Base-by-base conservation (phyloP, 1,140 invertebrate genomes). In the Adelges cooleyi region DNA sequence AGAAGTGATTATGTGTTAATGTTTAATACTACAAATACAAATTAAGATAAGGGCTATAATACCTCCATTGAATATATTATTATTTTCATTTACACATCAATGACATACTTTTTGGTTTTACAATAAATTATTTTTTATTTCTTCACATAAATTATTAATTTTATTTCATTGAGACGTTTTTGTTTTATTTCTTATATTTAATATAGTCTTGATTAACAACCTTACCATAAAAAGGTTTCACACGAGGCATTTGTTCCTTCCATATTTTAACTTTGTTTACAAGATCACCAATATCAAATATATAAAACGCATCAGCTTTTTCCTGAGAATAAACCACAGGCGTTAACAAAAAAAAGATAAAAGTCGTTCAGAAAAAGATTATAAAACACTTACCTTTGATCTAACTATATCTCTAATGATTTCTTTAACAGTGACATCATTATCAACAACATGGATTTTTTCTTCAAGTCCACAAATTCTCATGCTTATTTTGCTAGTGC, bases 221-320 rank as follows among this genome's bases (percentile, higher is more conserved):
- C 72, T 81, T 74, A 92, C 89, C 93, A 79, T 98, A 99, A 77
- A 88, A 92, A 6, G 96, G 94, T 54, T 86, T 80, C 8, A 98
- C 88, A 23, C 93, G 81, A 10, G 95, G 94, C 77, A 99, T 77
- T 65, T 84, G 80, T 51, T 83, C 75, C 66, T 82, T 85, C 94
- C 95, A 98, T 50, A 84, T 82, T 68, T 85, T 80, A 76, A 90
- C 86, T 72, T 95, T 90, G 5, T 82, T 78, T 40, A 94, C 84
- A 71, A 98, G 84, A 69, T 93, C 89, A 50, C 89, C 88, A 54
- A 98, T 76, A 76, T 98, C 89, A 73, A 90, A 86, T 51, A 98
- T 84, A 74, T 92, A 96, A 76, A 98, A 96, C n/a, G n/a, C n/a
- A n/a, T n/a, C n/a, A n/a, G n/a, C n/a, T n/a, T n/a, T n/a, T n/a